Conservation (phyloP, 92 coral and sea anemone species). For the Porites lobata region DNA sequence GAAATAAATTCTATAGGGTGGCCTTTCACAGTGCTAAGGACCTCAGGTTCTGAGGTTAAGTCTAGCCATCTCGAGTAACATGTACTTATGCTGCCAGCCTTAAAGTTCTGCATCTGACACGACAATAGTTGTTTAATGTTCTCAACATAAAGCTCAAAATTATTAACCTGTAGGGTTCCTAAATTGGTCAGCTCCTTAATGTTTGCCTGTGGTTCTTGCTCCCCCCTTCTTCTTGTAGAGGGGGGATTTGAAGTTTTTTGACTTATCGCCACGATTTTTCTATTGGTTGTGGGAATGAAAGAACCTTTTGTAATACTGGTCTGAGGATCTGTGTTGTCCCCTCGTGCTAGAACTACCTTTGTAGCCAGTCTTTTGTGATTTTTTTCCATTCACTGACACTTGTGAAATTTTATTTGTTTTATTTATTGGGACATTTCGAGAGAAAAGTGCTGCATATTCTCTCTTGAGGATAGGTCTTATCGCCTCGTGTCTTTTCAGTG, state of each 20-base stretch:
- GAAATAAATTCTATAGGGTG: conserved; percentile 12
- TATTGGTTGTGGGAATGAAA: background rate
- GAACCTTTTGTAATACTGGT: too few species aligned
- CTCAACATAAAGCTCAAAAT: conserved; percentile 31
- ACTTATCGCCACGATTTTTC: conserved; percentile 22
- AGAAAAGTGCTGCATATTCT: conserved; percentile 37
- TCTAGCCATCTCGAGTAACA: conserved; percentile 32
- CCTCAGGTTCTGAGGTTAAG: conserved; percentile 72
- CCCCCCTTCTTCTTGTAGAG: conserved; percentile 64
- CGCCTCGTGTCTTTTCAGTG: conserved; percentile 36
- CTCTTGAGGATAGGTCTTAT: conserved; percentile 45
- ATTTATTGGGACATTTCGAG: conserved; percentile 40
- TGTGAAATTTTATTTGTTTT: conserved; percentile 29
- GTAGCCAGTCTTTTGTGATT: conserved; percentile 35
- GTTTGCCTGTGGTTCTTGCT: conserved; percentile 37
- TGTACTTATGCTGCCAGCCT: conserved; percentile 44
- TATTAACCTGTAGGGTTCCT: conserved; percentile 27
- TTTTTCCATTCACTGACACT: conserved; percentile 8
- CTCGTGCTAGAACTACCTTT: background rate
- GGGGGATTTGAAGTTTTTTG: conserved; percentile 61
- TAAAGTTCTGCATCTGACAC: conserved; percentile 29
- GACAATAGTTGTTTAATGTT: conserved; percentile 37
- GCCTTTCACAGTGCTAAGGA: conserved; percentile 42
- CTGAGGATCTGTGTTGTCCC: too few species aligned
- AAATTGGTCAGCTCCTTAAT: background rate